These are phyloP conservation scores for Allobates femoralis DNA, from an alignment of 2,797 vertebrate genomes.

Conservation along the genomic window DNA sequence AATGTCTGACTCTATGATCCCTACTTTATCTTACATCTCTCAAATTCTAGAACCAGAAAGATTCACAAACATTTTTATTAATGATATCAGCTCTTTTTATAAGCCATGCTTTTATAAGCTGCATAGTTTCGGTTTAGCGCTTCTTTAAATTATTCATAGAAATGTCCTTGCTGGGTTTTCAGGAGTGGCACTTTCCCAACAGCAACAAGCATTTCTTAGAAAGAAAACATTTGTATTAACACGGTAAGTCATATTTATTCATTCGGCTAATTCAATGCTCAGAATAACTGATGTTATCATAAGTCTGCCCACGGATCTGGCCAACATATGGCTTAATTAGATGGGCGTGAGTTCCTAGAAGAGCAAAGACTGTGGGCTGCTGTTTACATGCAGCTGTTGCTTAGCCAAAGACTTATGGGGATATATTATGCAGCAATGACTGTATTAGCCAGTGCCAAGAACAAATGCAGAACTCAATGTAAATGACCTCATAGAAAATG, in stretches of 20 bases:
- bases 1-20: not conserved
- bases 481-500: slow-evolving; percentile 26
- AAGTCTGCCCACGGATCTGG: slow-evolving; percentile 44
- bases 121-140: not conserved
- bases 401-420: slow-evolving; percentile 31
- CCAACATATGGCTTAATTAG: slow-evolving; percentile 57
- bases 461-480: slow-evolving; percentile 30
- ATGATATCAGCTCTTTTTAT: not conserved
- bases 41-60: not conserved
- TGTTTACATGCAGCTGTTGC: slow-evolving; percentile 39
- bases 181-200: slow-evolving; percentile 50
- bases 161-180: not conserved
- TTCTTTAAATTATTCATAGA: slow-evolving; percentile 37
- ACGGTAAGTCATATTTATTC: slow-evolving; percentile 45
- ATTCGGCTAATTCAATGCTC: slow-evolving; percentile 47
- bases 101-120: not conserved
- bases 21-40: not conserved
- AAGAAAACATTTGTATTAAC: slow-evolving; percentile 55
- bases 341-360: slow-evolving; percentile 57
- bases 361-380: slow-evolving; percentile 45
- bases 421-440: slow-evolving; percentile 7
- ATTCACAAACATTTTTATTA: not conserved
- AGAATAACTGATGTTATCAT: slow-evolving; percentile 51
- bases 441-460: slow-evolving; percentile 29
- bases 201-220: slow-evolving; percentile 54